Percentiles rank a stretch among this genome's conserved stretches.
phyloP scores from a whole-genome alignment of 2,888 invertebrate species.

The Lepidocyrtinus sp. region DNA sequence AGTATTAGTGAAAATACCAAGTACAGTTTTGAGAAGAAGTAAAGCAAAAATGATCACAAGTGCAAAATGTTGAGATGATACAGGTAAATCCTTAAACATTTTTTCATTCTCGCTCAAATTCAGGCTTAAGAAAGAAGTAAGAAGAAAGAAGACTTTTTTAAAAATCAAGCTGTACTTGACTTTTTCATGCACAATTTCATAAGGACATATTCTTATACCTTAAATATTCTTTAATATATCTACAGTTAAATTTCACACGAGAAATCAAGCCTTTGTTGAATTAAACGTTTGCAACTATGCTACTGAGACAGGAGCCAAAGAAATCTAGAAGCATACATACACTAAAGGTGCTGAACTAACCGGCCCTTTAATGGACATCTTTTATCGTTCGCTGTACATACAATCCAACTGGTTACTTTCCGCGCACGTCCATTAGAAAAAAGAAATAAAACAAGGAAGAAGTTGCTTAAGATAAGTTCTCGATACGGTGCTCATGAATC shows the following conservation, averaged over 20 bases:
- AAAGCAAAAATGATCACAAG: conserved; percentile 12
- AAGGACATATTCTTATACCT: not conserved
- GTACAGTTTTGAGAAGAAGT: conserved; percentile 22
- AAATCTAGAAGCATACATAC: conserved; percentile 5
- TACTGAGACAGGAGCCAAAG: too few species aligned
- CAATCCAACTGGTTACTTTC: conserved; percentile 35
- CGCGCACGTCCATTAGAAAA: conserved; percentile 27
- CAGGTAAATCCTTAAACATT: not conserved
- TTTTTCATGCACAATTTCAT: not conserved
- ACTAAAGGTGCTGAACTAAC: not conserved
- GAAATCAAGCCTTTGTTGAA: conserved; percentile 34
- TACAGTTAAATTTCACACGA: conserved; percentile 15
- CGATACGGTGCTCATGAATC: conserved; percentile 47
- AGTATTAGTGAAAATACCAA: conserved; percentile 39
- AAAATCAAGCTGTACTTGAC: too few species aligned
- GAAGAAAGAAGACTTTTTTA: not conserved
- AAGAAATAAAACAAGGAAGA: conserved; percentile 1
- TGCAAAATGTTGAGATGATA: not conserved
- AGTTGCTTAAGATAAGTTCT: conserved; percentile 26
- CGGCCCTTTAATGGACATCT: conserved; percentile 25
- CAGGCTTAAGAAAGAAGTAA: not conserved
- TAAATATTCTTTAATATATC: not conserved
- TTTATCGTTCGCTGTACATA: conserved; percentile 28
- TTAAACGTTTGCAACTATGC: too few species aligned
- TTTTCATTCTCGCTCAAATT: not conserved